Base-by-base conservation (phyloP, 2,797 vertebrate genomes). In the Hydrophis major region DNA sequence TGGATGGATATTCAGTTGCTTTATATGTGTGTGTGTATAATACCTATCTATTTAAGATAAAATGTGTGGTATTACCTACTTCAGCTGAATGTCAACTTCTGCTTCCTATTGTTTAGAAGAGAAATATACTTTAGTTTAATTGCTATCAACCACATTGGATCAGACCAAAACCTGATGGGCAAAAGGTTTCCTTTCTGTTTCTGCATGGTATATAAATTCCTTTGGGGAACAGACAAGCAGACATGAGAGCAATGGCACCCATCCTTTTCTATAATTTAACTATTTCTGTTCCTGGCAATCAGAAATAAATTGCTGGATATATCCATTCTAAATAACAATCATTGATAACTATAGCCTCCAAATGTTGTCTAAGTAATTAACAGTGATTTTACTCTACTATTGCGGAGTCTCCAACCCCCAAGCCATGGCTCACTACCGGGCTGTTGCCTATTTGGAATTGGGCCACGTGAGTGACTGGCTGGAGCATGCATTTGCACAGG, bases 401-500 rank as follows among this genome's bases (percentile, higher is more conserved):
- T 69, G 18, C 6, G 6, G 66, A n/a, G 66, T 69, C 5, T 28
- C 27, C 27, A 63, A 28, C 61, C 10, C 13, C 4, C 66, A 69
- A 4, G n/a, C 13, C 6, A 2, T 69, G 66, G n/a, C n/a, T 32
- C 66, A 69, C 1, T 69, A 69, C 6, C 1, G 4, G n/a, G 14
- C n/a, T 16, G n/a, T 69, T n/a, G 66, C 66, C n/a, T 32, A 32
- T 32, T 32, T 6, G 66, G n/a, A 69, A 69, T 69, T 69, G n/a
- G 66, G 5, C 66, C 14, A 2, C 16, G 66, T 69, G 66, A 69
- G n/a, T 69, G 14, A n/a, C 66, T 69, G 66, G n/a, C 66, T 2
- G 6, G 28, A 69, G 28, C 1, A 5, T 3, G 13, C 13, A 6
- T 5, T 2, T 3, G n/a, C 4, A 1, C 14, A 32, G 14, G 2